phyloP scores from a whole-genome alignment of 2,113 vertebrate species.

The Isichthys henryi region DNA sequence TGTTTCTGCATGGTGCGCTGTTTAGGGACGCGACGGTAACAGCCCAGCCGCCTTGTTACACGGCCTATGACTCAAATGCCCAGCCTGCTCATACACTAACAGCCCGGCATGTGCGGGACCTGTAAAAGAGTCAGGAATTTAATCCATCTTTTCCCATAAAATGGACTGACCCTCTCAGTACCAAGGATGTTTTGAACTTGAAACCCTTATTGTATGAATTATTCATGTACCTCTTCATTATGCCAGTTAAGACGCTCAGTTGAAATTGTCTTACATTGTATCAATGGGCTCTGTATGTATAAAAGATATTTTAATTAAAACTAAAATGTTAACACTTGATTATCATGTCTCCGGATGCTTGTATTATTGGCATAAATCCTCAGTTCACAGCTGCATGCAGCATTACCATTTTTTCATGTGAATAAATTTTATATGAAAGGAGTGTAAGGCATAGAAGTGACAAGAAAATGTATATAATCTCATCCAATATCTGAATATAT shows the following conservation, averaged over 20 bases:
- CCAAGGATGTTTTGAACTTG: neutral
- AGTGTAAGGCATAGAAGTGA: neutral
- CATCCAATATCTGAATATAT: neutral
- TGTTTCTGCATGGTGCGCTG: too few species aligned
- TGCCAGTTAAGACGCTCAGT: neutral
- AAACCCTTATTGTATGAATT: slow-evolving; percentile 6
- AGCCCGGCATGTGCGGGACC: too few species aligned
- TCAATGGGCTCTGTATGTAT: neutral
- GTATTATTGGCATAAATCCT: neutral
- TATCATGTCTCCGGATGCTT: neutral
- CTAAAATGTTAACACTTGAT: neutral
- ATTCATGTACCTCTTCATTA: slow-evolving; percentile 7
- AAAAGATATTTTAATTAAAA: slow-evolving; percentile 13
- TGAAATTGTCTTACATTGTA: slow-evolving; percentile 6
- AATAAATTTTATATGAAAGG: neutral
- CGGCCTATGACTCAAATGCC: neutral
- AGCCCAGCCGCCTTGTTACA: neutral
- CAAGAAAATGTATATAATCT: neutral
- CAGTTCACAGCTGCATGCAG: neutral
- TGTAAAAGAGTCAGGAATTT: neutral
- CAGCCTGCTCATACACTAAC: neutral
- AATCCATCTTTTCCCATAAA: neutral
- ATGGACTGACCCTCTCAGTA: neutral
- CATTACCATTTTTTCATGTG: neutral
- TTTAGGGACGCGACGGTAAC: neutral